These are phyloP conservation scores for Himalopsyche phryganea DNA, from an alignment of 1,140 invertebrate species.

Conservation along the genomic window DNA sequence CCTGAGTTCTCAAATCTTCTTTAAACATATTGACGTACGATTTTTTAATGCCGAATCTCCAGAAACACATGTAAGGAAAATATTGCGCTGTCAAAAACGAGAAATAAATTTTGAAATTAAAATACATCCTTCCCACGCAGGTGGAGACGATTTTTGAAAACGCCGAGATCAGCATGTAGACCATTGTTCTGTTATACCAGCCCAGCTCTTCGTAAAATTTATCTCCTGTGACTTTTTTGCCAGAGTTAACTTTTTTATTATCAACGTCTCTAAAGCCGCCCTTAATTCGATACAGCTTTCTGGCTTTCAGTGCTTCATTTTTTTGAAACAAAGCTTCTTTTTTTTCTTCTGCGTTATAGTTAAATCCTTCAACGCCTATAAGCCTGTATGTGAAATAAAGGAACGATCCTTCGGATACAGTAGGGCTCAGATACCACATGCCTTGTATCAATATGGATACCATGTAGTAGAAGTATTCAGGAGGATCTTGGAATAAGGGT, in stretches of 20 bases:
- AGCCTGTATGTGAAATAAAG: constrained; percentile 40
- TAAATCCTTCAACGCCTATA: constrained; percentile 42
- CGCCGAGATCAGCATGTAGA: constrained; percentile 21
- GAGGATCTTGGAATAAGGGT: constrained; percentile 45
- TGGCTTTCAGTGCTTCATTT: neutral
- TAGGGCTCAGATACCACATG: constrained; percentile 45
- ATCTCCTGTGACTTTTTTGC: neutral
- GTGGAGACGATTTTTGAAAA: constrained; percentile 33
- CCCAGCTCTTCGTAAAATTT: constrained; percentile 16
- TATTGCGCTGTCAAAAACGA: constrained; percentile 42
- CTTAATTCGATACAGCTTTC: constrained; percentile 6
- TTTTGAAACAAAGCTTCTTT: too few species aligned
- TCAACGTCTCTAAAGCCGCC: constrained; percentile 2
- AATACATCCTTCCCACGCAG: constrained; percentile 39
- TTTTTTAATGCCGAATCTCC: constrained; percentile 40
- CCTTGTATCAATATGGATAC: constrained; percentile 46
- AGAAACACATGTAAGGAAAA: constrained; percentile 46
- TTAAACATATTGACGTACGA: constrained; percentile 44
- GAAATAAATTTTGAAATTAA: constrained; percentile 40
- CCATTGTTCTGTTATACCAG: constrained; percentile 18
- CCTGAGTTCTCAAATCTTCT: constrained; percentile 38
- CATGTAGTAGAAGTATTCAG: constrained; percentile 51
- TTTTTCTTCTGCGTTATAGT: constrained; percentile 32
- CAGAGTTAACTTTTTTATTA: neutral
- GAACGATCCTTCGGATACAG: constrained; percentile 37